These are phyloP conservation scores for Nothura maculosa DNA, from an alignment of 2,797 vertebrate species.

Conservation along the genomic window DNA sequence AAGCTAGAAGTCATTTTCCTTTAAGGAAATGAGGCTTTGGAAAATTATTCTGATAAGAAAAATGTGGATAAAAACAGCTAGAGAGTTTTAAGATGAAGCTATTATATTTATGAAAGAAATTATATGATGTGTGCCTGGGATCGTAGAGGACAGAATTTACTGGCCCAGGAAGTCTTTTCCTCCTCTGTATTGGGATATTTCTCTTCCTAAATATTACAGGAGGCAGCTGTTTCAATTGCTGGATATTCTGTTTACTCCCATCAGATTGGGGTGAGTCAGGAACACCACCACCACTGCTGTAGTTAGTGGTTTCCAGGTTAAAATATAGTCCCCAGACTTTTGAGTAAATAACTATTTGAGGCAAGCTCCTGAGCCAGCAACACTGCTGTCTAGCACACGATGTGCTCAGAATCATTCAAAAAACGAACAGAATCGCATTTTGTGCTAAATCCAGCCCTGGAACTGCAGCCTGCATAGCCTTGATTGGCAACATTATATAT, in stretches of 20 bases:
- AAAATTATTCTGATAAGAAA: background rate
- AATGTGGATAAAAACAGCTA: background rate
- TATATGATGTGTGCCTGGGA: background rate
- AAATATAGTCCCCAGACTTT: background rate
- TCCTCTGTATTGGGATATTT: background rate
- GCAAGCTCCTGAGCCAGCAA: background rate
- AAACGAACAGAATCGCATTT: background rate
- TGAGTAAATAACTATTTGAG: background rate
- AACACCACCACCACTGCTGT: background rate
- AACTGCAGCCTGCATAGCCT: background rate
- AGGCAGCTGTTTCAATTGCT: background rate
- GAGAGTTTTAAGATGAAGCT: background rate
- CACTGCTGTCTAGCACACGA: background rate
- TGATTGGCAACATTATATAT: background rate
- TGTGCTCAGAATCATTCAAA: background rate
- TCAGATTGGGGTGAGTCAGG: rapidly evolving
- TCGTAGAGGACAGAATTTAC: background rate
- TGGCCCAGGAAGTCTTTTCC: background rate
- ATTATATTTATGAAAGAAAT: background rate
- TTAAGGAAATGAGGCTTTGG: background rate
- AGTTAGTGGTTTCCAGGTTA: background rate
- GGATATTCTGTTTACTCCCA: background rate
- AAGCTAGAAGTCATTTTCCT: background rate
- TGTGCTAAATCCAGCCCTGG: background rate
- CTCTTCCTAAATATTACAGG: background rate